Evolutionary conservation across 2,797 vertebrate species (phyloP), one percentile per base, ranked within the genome.

Genomic region (Cyprinella venusta): DNA sequence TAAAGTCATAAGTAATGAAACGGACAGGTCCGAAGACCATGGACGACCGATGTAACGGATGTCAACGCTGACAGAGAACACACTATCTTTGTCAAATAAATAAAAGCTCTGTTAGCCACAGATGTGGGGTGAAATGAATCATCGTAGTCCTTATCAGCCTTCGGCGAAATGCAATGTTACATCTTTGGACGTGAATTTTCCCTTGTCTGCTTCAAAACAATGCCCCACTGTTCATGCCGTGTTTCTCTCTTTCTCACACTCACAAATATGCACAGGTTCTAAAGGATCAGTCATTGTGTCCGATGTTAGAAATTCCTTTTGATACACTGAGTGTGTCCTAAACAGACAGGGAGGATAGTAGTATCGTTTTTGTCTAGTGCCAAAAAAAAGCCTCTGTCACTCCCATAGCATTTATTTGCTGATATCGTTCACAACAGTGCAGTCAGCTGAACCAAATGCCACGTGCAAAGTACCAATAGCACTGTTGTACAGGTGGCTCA

Each of bases 311-410:
- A 18, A 59, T 80, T 79, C 81, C 76, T 88, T 75, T 86, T 77
- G 40, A 70, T 87, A 48, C 16, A 77, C 82, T 80, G 77, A 18
- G 56, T 56, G 24, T 65, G 67, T 80, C 59, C 33, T 24, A 76
- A 84, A 89, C 65, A 36, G 76, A 87, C 70, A 74, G 40, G 59
- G 50, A 50, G 84, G 88, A 90, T 88, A 79, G 84, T 81, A 75
- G 78, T 87, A 87, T 84, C 81, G 76, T 86, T 89, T 84, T 89
- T 90, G 89, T 88, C 82, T 84, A 85, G 89, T 86, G 86, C 82
- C 69, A 71, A 88, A 72, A 88, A 88, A 64, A 59, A 61, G 79
- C 67, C 76, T 75, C 75, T 76, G 89, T 92, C 87, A 91, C 92
- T 91, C 92, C 88, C 89, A 36, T 30, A 15, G 40, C 65, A 77